Percentiles rank a stretch among this genome's conserved stretches.
phyloP scores from a whole-genome alignment of 2,113 vertebrate genomes.

The Piprites chloris region DNA sequence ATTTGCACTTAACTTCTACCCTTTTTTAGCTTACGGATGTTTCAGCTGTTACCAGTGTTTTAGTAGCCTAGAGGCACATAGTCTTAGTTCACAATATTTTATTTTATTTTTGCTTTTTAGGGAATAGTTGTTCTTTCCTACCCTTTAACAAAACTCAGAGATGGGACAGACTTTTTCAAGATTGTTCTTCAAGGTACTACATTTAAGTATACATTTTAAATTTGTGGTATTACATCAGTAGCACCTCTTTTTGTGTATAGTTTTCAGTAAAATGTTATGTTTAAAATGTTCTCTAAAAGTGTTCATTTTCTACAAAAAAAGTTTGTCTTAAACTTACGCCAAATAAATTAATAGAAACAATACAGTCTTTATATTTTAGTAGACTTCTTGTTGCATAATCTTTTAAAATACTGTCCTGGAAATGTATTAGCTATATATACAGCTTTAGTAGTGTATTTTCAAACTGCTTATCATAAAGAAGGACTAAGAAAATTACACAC shows the following conservation, averaged over 20 bases:
- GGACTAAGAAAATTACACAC: not conserved
- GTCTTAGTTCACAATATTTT: not conserved
- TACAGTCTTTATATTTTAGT: not conserved
- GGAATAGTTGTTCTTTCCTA: slow-evolving; percentile 57
- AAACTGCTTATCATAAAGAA: not conserved
- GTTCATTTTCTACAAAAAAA: not conserved
- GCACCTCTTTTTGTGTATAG: not conserved
- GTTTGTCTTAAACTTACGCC: not conserved
- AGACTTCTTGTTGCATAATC: not conserved
- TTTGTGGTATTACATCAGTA: not conserved
- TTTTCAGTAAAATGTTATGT: not conserved
- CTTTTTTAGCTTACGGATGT: not conserved
- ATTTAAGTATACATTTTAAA: not conserved
- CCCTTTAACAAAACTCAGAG: slow-evolving; percentile 42
- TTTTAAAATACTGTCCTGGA: not conserved
- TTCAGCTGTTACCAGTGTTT: not conserved
- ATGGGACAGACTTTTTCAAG: slow-evolving; percentile 65
- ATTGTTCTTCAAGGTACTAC: slow-evolving; percentile 68
- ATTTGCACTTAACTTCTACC: not conserved
- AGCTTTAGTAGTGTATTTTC: not conserved
- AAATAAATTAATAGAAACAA: not conserved
- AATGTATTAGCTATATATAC: not conserved
- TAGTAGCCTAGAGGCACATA: not conserved
- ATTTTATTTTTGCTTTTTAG: slow-evolving; percentile 30
- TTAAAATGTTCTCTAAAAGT: not conserved